Conservation (phyloP, 2,888 invertebrate genomes). For the Rhagophthalmus giganteus region DNA sequence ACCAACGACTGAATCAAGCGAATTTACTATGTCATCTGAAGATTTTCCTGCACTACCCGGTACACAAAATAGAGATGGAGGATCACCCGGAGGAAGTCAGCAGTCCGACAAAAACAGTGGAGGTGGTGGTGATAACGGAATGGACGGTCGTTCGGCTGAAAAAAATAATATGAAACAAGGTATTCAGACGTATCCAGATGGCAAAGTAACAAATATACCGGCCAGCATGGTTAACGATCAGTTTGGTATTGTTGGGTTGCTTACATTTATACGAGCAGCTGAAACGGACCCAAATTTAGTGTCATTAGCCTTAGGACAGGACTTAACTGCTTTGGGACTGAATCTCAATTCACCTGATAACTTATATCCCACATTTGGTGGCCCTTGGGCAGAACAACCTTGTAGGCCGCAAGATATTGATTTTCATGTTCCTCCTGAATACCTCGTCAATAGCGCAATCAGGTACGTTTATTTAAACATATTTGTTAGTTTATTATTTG, state of each 20-base stretch:
- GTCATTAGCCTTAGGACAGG: constrained; percentile 95
- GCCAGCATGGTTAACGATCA: constrained; percentile 98
- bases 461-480: constrained; percentile 54
- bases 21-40: constrained; percentile 97
- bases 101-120: constrained; percentile 55
- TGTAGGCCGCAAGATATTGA: constrained; percentile 99
- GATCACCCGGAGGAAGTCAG: constrained; percentile 64
- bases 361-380: constrained; percentile 97
- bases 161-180: constrained; percentile 58
- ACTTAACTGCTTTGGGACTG: constrained; percentile 95
- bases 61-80: constrained; percentile 62
- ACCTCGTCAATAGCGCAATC: constrained; percentile 95
- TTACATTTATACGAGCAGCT: constrained; percentile 97
- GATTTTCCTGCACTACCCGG: constrained; percentile 99
- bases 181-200: constrained; percentile 94
- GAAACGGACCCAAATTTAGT: constrained; percentile 97
- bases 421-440: constrained; percentile 97
- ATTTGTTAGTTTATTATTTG: not conserved
- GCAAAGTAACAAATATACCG: constrained; percentile 98
- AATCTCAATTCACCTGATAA: constrained; percentile 98
- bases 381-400: constrained; percentile 97
- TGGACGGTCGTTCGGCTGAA: constrained; percentile 26
- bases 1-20: constrained; percentile 87
- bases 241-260: constrained; percentile 97
- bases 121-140: constrained; percentile 46